Conservation (phyloP, 2,797 vertebrate genomes). For the Pseudomugil tenellus region DNA sequence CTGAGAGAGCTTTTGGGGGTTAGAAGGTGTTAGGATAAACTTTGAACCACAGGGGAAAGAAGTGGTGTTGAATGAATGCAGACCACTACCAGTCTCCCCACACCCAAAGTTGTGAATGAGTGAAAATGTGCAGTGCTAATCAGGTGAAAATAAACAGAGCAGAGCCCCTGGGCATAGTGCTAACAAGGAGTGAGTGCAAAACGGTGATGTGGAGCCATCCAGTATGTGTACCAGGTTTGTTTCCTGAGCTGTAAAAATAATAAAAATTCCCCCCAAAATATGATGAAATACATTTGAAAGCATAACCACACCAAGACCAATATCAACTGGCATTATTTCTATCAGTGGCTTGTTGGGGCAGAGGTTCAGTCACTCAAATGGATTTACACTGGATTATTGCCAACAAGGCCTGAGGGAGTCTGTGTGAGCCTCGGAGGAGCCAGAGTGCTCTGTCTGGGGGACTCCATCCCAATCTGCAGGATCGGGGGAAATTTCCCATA, state of each 20-base stretch:
- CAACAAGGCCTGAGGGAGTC: slow-evolving; percentile 66
- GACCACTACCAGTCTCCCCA: slow-evolving; percentile 56
- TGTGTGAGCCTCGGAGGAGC: slow-evolving; percentile 72
- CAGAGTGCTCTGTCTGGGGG: slow-evolving; percentile 68
- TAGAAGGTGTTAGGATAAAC: slow-evolving; percentile 62
- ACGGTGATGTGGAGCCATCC: slow-evolving; percentile 23
- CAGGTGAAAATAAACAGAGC: slow-evolving; percentile 79
- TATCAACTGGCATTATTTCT: slow-evolving; percentile 20
- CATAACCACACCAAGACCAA: neutral
- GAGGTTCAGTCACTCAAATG: slow-evolving; percentile 47
- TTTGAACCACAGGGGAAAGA: slow-evolving; percentile 60
- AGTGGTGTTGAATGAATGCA: slow-evolving; percentile 74
- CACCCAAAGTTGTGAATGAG: slow-evolving; percentile 54
- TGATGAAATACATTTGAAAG: slow-evolving; percentile 3
- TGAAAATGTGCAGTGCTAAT: slow-evolving; percentile 75
- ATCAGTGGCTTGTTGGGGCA: slow-evolving; percentile 9
- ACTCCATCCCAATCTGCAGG: slow-evolving; percentile 78
- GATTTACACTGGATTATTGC: slow-evolving; percentile 59
- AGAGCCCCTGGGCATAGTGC: slow-evolving; percentile 48
- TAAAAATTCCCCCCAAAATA: slow-evolving; percentile 6
- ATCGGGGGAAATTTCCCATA: slow-evolving; percentile 85
- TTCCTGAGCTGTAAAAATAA: slow-evolving; percentile 21
- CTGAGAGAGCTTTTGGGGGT: slow-evolving; percentile 22
- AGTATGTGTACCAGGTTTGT: slow-evolving; percentile 1
- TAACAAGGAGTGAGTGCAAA: slow-evolving; percentile 54